Evolutionary conservation across 2,113 vertebrate genomes (phyloP), one percentile per base, ranked within the genome.

Genomic region (Rynchops niger): DNA sequence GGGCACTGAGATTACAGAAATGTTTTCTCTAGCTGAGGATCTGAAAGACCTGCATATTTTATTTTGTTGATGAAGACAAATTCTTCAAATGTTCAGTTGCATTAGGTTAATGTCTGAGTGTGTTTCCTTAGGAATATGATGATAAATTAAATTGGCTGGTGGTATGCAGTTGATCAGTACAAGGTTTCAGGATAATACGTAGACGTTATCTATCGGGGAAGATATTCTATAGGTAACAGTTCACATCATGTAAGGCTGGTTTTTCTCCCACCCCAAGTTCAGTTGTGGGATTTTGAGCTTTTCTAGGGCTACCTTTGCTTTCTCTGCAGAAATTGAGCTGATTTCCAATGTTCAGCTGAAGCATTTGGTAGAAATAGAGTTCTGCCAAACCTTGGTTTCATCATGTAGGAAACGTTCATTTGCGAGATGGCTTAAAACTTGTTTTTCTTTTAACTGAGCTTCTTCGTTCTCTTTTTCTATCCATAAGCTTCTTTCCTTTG

Each of bases 11-110:
- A 70, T 62, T 58, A 22, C 61, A 52, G 3, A 25, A 78, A 70
- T 17, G 25, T 32, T 90, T 78, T 45, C 22, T 85, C 66, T 73
- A 63, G 0, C 18, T 6, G 61, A 36, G 70, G 59, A 58, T 49
- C 82, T 23, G 87, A 53, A 67, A 71, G 65, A 73, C 63, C 59
- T 59, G 84, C 13, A 1, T 22, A 12, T 61, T 74, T 52, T 45
- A 9, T 45, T n/a, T 17, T 66, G 73, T 17, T 95, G 94, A 95
- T 95, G 95, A 95, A 97, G 96, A 97, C 93, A 93, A 85, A 92
- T 95, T 77, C 76, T 25, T 52, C 17, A 32, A 6, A 5, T 4
- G 43, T 40, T 77, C 23, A 3, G 52, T 0, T 65, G 82, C 11
- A 3, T 36, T 38, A 5, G 71, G 82, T 43, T 80, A 34, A 61